phyloP scores from a whole-genome alignment of 2,113 vertebrate genomes.

The Odocoileus virginianus region DNA sequence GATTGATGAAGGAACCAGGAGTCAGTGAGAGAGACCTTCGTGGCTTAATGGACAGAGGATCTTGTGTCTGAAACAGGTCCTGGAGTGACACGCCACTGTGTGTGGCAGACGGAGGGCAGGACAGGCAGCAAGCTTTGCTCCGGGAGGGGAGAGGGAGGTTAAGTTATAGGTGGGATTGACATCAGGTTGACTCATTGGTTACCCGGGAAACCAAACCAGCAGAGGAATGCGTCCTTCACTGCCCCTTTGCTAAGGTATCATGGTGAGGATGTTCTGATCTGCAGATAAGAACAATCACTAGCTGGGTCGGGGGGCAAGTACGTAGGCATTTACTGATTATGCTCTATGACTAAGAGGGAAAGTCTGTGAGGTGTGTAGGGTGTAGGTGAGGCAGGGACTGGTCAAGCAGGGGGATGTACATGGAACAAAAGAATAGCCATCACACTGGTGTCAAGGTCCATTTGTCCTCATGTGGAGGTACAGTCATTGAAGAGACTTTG shows the following conservation, averaged over 20 bases:
- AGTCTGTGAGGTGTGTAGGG: neutral
- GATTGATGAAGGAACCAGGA: neutral
- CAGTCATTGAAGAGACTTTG: neutral
- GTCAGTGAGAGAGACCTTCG: neutral
- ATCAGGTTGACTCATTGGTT: neutral
- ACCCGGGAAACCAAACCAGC: neutral
- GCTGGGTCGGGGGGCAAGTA: neutral
- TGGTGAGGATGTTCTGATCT: neutral
- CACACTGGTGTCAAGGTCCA: neutral
- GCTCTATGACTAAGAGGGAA: neutral
- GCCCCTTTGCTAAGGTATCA: neutral
- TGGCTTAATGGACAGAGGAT: neutral
- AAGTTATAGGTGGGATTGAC: neutral
- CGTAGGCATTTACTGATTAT: neutral
- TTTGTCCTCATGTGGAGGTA: neutral
- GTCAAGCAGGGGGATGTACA: neutral
- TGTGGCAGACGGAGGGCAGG: neutral
- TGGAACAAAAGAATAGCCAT: neutral
- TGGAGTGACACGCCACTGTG: neutral
- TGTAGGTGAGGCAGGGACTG: neutral
- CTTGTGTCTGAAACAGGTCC: neutral
- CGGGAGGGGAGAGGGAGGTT: neutral
- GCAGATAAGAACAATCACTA: neutral
- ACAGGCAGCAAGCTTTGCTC: neutral
- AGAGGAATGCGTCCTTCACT: neutral